Evolutionary conservation across 2,797 vertebrate genomes (phyloP), one percentile per base, ranked within the genome.

Genomic region (Sciurus vulgaris): DNA sequence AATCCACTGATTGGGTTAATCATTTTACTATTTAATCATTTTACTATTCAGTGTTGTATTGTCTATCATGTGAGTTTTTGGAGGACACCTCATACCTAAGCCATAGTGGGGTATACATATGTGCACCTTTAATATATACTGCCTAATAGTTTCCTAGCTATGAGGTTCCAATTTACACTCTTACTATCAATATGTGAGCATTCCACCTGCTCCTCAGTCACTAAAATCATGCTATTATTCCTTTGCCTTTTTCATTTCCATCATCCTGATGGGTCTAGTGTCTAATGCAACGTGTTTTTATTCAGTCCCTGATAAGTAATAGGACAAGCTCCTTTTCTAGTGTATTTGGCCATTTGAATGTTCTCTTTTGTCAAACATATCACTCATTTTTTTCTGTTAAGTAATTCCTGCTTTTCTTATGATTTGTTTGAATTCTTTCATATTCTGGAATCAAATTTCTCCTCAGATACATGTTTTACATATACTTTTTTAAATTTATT

Each of bases 401-500:
- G 67, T 88, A 33, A 8, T 73, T 51, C 33, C 38, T 91, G 9
- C 47, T 72, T 95, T 94, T 47, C 84, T 92, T 92, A 74, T 30
- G 70, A 30, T 41, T 41, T 86, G 18, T 76, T 69, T 82, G 61
- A 92, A 59, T 59, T 86, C 7, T 85, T 91, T 70, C 28, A 38
- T 78, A 86, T 44, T 74, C n/a, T 54, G 56, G 35, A 47, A 54
- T 33, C 14, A 61, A 61, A 22, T 41, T 63, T 35, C 94, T 86
- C 69, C 18, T 67, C 51, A 74, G 69, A 38, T 74, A 18, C 17
- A 56, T 78, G 35, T 78, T 91, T 93, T 93, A 33, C 70, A 91
- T 73, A 69, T 83, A 79, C 9, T 17, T 54, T 18, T 54, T 54
- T 20, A 54, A 54, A 54, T 54, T 54, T 54, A 54, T 54, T 54